Percentiles rank a stretch among this genome's conserved stretches.
Evolutionary conservation across 2,888 invertebrate species (phyloP).

Genomic region (Belgica antarctica): DNA sequence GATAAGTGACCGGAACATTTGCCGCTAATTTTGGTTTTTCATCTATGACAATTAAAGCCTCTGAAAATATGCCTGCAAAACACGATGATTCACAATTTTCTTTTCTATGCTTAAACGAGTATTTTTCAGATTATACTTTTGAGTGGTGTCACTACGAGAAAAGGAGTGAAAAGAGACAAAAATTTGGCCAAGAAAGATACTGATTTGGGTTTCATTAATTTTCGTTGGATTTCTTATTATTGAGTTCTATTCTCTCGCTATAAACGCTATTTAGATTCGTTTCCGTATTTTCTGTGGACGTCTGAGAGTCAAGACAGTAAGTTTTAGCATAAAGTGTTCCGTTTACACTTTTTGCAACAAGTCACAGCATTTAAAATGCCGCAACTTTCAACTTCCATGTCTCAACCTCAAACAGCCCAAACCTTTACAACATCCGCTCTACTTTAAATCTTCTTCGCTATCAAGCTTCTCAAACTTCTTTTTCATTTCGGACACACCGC

Average conservation of each 20-base stretch:
- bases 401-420: too few species aligned
- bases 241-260: too few species aligned
- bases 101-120: too few species aligned
- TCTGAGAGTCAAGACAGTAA: too few species aligned
- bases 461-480: constrained; percentile 40
- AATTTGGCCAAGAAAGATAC: constrained; percentile 38
- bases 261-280: neutral
- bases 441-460: constrained; percentile 42
- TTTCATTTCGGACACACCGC: constrained; percentile 26
- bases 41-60: constrained; percentile 22
- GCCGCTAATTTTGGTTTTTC: neutral
- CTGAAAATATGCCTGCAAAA: constrained; percentile 15
- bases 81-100: neutral
- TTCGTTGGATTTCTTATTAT: neutral
- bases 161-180: neutral
- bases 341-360: neutral
- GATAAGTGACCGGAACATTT: too few species aligned
- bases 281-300: too few species aligned
- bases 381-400: too few species aligned
- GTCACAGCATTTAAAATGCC: too few species aligned
- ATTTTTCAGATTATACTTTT: too few species aligned
- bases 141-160: neutral
- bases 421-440: too few species aligned
- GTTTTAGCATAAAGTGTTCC: neutral
- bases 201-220: constrained; percentile 28